A percentile compares a stretch with the other conserved stretches of the same genome.
These are phyloP conservation scores for Eurystomus gularis DNA, from an alignment of 2,113 vertebrate species.

Conservation along the genomic window DNA sequence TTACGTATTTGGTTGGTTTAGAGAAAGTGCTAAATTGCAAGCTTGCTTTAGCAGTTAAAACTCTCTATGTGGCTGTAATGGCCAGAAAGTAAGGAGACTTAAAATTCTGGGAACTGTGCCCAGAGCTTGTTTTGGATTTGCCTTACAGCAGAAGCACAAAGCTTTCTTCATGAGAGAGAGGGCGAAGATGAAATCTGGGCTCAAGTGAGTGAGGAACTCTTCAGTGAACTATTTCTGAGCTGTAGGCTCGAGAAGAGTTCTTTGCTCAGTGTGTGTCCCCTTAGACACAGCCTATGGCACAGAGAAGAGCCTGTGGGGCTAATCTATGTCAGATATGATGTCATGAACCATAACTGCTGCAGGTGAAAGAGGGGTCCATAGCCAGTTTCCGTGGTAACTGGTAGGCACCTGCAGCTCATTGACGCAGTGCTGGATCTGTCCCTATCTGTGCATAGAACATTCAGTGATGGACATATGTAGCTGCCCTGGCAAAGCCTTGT, in stretches of 20 bases:
- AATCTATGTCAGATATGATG: background rate
- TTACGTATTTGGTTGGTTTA: background rate
- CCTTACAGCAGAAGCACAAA: background rate
- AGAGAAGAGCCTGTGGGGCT: background rate
- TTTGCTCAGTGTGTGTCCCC: accelerated
- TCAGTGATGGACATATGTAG: background rate
- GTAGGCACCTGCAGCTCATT: background rate
- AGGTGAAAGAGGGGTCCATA: background rate
- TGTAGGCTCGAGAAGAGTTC: background rate
- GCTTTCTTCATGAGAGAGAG: background rate
- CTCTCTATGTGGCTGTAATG: background rate
- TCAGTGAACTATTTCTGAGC: background rate
- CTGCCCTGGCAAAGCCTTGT: background rate
- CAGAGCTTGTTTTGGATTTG: background rate
- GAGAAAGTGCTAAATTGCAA: background rate
- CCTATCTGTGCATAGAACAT: background rate
- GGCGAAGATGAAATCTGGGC: background rate
- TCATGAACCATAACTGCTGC: background rate
- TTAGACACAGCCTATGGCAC: background rate
- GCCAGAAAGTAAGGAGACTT: background rate
- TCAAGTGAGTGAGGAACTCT: background rate
- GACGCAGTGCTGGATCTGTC: slow-evolving; percentile 10
- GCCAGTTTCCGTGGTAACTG: background rate
- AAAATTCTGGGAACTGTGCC: background rate
- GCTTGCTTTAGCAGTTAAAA: background rate